Base-by-base conservation (phyloP, 2,113 vertebrate genomes). In the Corythornis vintsioides region DNA sequence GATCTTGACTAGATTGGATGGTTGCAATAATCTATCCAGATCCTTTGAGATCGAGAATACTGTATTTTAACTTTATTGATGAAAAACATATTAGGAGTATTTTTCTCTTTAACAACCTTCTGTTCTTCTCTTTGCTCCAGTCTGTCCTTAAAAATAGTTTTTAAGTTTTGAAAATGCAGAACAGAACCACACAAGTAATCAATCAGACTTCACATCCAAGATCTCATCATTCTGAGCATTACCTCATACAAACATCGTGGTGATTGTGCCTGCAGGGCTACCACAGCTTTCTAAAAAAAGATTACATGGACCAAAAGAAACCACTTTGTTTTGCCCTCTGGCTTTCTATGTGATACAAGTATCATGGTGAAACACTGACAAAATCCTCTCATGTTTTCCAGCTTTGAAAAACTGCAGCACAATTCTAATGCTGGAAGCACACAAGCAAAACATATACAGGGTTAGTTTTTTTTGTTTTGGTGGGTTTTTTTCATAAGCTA, bases 271-370 rank as follows among this genome's bases (percentile, higher is more conserved):
- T 65, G 64, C 89, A 56, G 76, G 93, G 92, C 48, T 95, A 93
- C 90, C 89, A 75, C 84, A 63, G 75, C 93, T 86, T 95, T 92
- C 93, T 74, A 28, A 82, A 94, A 61, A 61, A 88, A 95, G 76
- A 94, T 94, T 93, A 96, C 91, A 94, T 76, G 81, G 76, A 94
- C 95, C 88, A 95, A 94, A 93, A 95, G 83, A 95, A 97, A 94
- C 72, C 70, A 94, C 86, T 95, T 84, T 96, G 84, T 93, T 96
- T 96, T 97, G 89, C 93, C 95, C 95, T 97, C 94, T 96, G 94
- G 95, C 95, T 97, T 95, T 95, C 78, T 76, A 7, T 72, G 86
- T 93, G 90, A 90, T 95, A 92, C 94, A 93, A 91, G 85, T 83
- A 83, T 94, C 90, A 92, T 20, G 14, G 92, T 91, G 93, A 96